phyloP scores from a whole-genome alignment of 2,113 vertebrate species.

The Arothron firmamentum region DNA sequence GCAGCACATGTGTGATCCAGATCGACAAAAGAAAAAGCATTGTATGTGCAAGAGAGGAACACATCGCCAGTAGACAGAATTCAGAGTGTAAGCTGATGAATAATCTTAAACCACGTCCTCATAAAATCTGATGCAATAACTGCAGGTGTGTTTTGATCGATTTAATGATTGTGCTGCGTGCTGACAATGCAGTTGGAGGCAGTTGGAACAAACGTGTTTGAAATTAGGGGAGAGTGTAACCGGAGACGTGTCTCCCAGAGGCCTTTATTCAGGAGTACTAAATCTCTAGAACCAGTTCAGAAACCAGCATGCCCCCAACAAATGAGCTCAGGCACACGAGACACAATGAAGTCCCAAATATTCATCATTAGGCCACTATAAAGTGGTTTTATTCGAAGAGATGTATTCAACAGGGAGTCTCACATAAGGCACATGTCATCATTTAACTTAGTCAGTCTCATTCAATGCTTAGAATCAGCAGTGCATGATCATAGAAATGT shows the following conservation, averaged over 20 bases:
- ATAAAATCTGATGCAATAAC: background rate
- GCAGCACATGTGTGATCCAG: background rate
- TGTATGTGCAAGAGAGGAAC: background rate
- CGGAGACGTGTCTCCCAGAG: too few species aligned
- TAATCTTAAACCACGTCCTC: background rate
- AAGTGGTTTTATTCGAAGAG: too few species aligned
- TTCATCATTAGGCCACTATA: too few species aligned
- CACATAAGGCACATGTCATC: too few species aligned
- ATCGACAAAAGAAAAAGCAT: background rate
- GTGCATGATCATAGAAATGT: too few species aligned
- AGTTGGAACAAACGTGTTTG: too few species aligned
- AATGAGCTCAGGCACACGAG: too few species aligned
- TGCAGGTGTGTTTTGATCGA: background rate
- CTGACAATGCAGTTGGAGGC: background rate
- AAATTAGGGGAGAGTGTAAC: too few species aligned
- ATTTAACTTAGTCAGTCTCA: too few species aligned
- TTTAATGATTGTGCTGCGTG: background rate
- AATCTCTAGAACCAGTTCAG: background rate
- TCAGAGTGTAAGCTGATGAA: background rate
- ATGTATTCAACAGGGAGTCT: too few species aligned
- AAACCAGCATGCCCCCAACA: background rate
- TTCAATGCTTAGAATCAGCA: too few species aligned
- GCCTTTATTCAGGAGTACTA: conserved; percentile 3
- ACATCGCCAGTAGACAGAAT: background rate
- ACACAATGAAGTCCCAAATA: too few species aligned